phyloP scores from a whole-genome alignment of 2,888 invertebrate genomes.

The Masnerella sp. region DNA sequence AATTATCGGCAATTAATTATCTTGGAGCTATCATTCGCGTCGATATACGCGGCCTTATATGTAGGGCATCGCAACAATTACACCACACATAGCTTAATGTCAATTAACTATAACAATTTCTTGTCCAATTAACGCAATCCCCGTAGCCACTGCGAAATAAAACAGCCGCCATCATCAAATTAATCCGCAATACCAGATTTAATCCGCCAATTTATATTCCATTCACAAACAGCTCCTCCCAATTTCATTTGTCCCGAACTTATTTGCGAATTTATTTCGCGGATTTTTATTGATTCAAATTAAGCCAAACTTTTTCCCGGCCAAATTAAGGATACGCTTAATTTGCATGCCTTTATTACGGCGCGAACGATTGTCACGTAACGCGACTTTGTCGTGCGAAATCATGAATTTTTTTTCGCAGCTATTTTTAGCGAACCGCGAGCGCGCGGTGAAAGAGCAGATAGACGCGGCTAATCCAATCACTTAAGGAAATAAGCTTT shows the following conservation, averaged over 20 bases:
- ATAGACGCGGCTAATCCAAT: slow-evolving; percentile 64
- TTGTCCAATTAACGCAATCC: slow-evolving; percentile 25
- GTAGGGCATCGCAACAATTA: too few species aligned
- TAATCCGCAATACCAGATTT: slow-evolving; percentile 43
- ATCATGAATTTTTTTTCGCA: too few species aligned
- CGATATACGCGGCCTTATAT: too few species aligned
- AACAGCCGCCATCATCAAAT: slow-evolving; percentile 19
- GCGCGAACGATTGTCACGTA: slow-evolving; percentile 40
- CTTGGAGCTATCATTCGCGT: background rate
- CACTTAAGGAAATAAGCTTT: slow-evolving; percentile 69
- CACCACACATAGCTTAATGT: slow-evolving; percentile 4
- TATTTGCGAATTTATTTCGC: slow-evolving; percentile 42
- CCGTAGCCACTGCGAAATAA: slow-evolving; percentile 11
- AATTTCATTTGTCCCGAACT: slow-evolving; percentile 47
- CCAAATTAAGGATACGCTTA: slow-evolving; percentile 35
- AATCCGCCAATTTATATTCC: slow-evolving; percentile 51
- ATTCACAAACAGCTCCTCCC: slow-evolving; percentile 46
- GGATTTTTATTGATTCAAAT: slow-evolving; percentile 50
- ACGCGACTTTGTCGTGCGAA: slow-evolving; percentile 34
- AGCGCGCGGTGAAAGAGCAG: slow-evolving; percentile 42
- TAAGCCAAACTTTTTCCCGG: slow-evolving; percentile 36
- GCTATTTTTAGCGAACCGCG: slow-evolving; percentile 46
- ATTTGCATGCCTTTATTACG: slow-evolving; percentile 35
- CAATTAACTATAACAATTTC: slow-evolving; percentile 17
- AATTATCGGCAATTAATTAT: too few species aligned